Conservation (phyloP, 2,113 vertebrate genomes). For the Gambusia holbrooki region DNA sequence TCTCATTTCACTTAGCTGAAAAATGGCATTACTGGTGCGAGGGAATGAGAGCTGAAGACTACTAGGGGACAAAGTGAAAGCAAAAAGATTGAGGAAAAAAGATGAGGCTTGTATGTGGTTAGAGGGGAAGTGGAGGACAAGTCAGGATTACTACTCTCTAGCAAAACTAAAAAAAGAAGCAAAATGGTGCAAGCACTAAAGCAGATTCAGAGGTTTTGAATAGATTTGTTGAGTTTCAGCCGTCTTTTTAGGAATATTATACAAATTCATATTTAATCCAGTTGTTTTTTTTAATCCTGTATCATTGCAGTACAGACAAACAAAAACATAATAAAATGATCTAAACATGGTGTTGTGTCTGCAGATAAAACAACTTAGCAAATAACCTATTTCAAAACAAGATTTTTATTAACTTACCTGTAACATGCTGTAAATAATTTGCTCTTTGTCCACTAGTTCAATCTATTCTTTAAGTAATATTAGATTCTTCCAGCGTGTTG, state of each 20-base stretch:
- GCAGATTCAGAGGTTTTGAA: slow-evolving; percentile 3
- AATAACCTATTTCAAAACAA: neutral
- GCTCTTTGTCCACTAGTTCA: neutral
- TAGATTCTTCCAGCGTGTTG: neutral
- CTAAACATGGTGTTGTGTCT: neutral
- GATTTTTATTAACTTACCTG: neutral
- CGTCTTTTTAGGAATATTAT: neutral
- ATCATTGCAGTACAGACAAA: neutral
- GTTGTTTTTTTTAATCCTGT: neutral
- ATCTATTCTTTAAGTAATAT: neutral
- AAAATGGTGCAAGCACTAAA: slow-evolving; percentile 18
- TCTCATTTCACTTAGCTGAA: slow-evolving; percentile 61
- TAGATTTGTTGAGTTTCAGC: neutral
- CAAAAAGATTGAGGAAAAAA: slow-evolving; percentile 14
- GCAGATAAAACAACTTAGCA: neutral
- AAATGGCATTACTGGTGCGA: slow-evolving; percentile 59
- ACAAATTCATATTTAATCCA: neutral
- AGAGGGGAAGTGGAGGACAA: too few species aligned
- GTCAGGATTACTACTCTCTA: neutral
- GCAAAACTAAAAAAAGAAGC: slow-evolving; percentile 49
- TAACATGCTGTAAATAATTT: neutral
- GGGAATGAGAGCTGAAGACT: slow-evolving; percentile 64
- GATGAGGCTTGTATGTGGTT: neutral
- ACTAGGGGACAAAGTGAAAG: slow-evolving; percentile 8
- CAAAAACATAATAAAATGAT: neutral